Evolutionary conservation across 2,797 vertebrate species (phyloP).

Genomic region (Nothura maculosa): DNA sequence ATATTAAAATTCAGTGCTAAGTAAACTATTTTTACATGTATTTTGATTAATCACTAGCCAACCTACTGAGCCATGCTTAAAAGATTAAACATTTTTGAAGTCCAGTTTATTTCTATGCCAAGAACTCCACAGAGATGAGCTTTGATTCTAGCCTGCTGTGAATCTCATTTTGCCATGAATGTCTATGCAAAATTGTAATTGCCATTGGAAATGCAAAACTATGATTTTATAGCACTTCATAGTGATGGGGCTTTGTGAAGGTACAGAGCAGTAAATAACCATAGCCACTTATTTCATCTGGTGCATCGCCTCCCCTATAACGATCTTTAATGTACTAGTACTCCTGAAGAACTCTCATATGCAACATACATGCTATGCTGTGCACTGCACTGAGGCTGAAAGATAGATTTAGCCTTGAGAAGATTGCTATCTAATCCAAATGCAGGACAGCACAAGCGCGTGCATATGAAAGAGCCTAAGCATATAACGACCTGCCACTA

Average conservation of each 20-base stretch:
- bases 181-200: not conserved
- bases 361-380: not conserved
- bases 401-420: not conserved
- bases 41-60: constrained; percentile 17
- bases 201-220: not conserved
- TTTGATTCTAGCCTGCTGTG: not conserved
- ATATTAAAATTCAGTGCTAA: not conserved
- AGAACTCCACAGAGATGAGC: not conserved
- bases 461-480: not conserved
- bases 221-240: not conserved
- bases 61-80: not conserved
- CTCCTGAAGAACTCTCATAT: not conserved
- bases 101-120: not conserved
- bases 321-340: not conserved
- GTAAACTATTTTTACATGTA: not conserved
- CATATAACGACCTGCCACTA: not conserved
- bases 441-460: not conserved
- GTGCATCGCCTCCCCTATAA: not conserved
- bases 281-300: not conserved
- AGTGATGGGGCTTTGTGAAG: not conserved
- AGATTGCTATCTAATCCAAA: not conserved
- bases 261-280: not conserved
- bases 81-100: constrained; percentile 18
- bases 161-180: not conserved
- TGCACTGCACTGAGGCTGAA: not conserved